Percentiles rank a stretch among this genome's conserved stretches.
phyloP scores from a whole-genome alignment of 2,888 invertebrate genomes.

The Agapostemon virescens region DNA sequence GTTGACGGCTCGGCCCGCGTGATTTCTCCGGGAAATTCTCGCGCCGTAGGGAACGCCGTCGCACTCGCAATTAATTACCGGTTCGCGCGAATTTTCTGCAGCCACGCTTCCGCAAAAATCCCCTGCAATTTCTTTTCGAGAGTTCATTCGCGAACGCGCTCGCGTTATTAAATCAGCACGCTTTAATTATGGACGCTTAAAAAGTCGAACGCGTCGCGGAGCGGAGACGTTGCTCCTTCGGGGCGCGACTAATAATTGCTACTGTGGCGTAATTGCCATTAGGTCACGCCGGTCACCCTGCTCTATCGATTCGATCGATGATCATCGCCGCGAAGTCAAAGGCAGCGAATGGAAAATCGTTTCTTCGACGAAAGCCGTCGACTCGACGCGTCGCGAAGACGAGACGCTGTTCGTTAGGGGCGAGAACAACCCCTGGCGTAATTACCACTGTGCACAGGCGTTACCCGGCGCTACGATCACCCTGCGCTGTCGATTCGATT shows the following conservation, averaged over 20 bases:
- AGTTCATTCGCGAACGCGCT: neutral
- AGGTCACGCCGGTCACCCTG: too few relatives aligned
- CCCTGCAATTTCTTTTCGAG: neutral
- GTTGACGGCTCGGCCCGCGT: neutral
- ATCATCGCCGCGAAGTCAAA: too few relatives aligned
- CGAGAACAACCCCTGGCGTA: too few relatives aligned
- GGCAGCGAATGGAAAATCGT: too few relatives aligned
- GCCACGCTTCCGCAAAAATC: constrained; percentile 10
- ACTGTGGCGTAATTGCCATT: too few relatives aligned
- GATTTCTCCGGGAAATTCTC: constrained; percentile 21
- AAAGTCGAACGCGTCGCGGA: neutral
- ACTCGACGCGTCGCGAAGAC: neutral
- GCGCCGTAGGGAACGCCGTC: constrained; percentile 8
- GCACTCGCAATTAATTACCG: constrained; percentile 42
- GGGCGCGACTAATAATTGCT: too few relatives aligned
- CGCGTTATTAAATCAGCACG: neutral
- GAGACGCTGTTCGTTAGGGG: neutral
- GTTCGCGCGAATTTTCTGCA: constrained; percentile 5
- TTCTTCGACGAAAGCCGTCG: too few relatives aligned
- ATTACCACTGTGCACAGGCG: too few relatives aligned
- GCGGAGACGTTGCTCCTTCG: too few relatives aligned
- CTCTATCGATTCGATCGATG: too few relatives aligned
- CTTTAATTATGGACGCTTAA: constrained; percentile 21
- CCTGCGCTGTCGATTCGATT: too few relatives aligned
- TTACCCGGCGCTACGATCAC: too few relatives aligned